phyloP scores from a whole-genome alignment of 2,888 invertebrate species.

The Cepaea hortensis region DNA sequence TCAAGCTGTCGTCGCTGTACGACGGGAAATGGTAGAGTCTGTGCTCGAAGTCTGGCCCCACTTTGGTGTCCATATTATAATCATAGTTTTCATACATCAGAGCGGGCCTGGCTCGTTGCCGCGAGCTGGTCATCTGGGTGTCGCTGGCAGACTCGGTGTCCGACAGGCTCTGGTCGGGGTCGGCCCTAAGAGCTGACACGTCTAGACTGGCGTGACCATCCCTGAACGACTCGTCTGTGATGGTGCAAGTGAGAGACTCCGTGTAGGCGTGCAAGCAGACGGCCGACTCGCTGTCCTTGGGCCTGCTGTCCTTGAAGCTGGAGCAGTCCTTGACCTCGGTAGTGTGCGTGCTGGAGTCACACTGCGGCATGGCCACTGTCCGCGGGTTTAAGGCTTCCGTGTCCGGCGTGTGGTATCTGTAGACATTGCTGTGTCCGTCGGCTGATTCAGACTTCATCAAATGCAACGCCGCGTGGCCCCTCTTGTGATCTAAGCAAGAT shows the following conservation, averaged over 20 bases:
- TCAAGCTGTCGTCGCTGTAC: not conserved
- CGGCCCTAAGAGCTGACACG: not conserved
- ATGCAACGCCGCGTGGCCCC: no score
- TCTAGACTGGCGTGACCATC: not conserved
- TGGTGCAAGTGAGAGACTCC: slow-evolving; percentile 2
- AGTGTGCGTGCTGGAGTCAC: not conserved
- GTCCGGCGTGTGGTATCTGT: not conserved
- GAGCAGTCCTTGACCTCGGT: not conserved
- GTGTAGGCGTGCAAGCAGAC: slow-evolving; percentile 14
- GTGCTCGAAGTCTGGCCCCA: not conserved
- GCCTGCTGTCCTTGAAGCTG: not conserved
- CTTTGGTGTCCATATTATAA: not conserved
- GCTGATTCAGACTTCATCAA: no score
- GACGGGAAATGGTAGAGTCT: not conserved
- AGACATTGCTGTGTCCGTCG: no score
- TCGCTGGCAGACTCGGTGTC: slow-evolving; percentile 1
- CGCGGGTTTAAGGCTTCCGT: not conserved
- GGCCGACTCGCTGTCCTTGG: not conserved
- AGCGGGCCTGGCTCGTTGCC: not conserved
- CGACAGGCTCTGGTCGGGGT: not conserved
- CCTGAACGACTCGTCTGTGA: slow-evolving; percentile 11
- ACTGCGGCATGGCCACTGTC: not conserved
- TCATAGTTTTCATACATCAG: not conserved
- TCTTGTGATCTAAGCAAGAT: not conserved
- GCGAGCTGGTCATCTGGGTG: not conserved